Evolutionary conservation across 2,113 vertebrate genomes (phyloP), one percentile per base, ranked within the genome.

Genomic region (Phyllostomus hastatus): DNA sequence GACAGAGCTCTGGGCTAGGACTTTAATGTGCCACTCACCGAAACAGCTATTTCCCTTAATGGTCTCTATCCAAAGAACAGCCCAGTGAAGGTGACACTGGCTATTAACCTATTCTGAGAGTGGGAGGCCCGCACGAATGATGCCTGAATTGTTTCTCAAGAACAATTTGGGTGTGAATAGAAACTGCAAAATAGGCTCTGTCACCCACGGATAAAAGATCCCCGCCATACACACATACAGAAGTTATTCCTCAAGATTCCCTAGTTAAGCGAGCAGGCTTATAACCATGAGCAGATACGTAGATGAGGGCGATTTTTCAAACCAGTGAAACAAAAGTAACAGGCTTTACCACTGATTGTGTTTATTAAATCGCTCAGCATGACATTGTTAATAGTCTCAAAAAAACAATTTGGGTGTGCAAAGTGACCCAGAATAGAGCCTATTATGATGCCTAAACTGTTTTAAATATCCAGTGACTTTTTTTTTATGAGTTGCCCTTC

Each of bases 361-460:
- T 98, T 97, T 98, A 96, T 97, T 97, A 97, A 97, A 96, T 96
- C 97, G 94, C 96, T 92, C 97, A 98, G 97, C 97, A 92, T 95
- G 97, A 95, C 79, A 88, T 90, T 96, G 93, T 97, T 97, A 97
- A 97, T 96, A 90, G 95, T 93, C 91, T 96, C 87, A 89, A 81
- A 93, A 97, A 97, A 97, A 98, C 96, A 97, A 97, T 97, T 93
- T 95, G 93, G 17, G 89, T 97, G 94, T 96, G 67, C 96, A 97
- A 90, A 96, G 95, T 97, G 97, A 97, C 95, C 91, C 89, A 95
- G 93, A 97, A 97, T 93, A 92, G 93, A 96, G 92, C 35, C 85
- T 93, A 97, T 90, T 67, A 83, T 88, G 66, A 97, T 67, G 24
- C 48, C 50, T 95, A 97, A 95, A 43, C 82, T 91, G 24, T 93